Percentiles rank a stretch among this genome's conserved stretches.
These are phyloP conservation scores for Agriopis leucophaearia DNA, from an alignment of 2,888 invertebrate genomes.

Conservation along the genomic window DNA sequence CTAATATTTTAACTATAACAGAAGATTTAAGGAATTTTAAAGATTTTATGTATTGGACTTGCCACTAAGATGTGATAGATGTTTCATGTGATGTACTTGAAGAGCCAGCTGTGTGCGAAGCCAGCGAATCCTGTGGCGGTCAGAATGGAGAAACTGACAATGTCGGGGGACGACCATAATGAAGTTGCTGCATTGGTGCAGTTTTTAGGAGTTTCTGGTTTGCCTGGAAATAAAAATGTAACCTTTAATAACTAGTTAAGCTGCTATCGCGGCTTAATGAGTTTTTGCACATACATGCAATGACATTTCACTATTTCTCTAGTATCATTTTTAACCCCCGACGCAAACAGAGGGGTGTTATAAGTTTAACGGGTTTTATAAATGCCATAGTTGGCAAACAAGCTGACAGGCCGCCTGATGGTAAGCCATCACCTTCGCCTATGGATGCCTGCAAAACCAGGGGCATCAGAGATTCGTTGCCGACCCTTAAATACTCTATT, in stretches of 20 bases:
- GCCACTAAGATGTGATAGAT: slow-evolving; percentile 26
- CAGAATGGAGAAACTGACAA: slow-evolving; percentile 54
- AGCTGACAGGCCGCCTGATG: no score
- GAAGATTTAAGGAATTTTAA: slow-evolving; percentile 45
- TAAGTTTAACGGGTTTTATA: no score
- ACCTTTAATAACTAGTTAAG: not conserved
- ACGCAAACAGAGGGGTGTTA: no score
- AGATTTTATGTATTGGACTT: slow-evolving; percentile 37
- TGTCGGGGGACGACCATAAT: slow-evolving; percentile 53
- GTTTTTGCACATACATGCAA: no score
- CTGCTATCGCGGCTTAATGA: not conserved
- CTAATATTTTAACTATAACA: slow-evolving; percentile 50
- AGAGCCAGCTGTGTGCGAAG: slow-evolving; percentile 59
- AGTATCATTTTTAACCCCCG: no score
- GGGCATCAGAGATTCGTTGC: no score
- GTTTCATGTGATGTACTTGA: slow-evolving; percentile 64
- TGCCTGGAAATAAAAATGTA: slow-evolving; percentile 63
- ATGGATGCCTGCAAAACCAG: no score
- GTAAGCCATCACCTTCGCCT: no score
- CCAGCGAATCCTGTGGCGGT: slow-evolving; percentile 55
- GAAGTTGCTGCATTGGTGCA: slow-evolving; percentile 70
- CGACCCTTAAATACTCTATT: no score
- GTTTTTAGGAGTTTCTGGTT: slow-evolving; percentile 75
- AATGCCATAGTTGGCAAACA: no score
- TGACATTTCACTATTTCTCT: no score